Percentiles rank a stretch among this genome's conserved stretches.
These are phyloP conservation scores for Periplaneta americana DNA, from an alignment of 1,140 invertebrate species.

Conservation along the genomic window DNA sequence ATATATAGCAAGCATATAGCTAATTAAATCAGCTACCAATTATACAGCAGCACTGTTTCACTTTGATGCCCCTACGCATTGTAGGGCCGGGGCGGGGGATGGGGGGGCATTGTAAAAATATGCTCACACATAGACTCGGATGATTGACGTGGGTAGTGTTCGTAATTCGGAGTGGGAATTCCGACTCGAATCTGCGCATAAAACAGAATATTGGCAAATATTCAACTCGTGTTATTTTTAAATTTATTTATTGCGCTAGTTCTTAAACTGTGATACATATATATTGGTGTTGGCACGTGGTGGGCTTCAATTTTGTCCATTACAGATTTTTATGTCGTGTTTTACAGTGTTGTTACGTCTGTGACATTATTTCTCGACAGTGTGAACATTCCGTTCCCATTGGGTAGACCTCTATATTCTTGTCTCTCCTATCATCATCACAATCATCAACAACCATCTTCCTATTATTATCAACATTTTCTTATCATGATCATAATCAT, in stretches of 20 bases:
- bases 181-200: background rate
- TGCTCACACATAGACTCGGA: background rate
- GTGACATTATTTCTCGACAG: too few relatives aligned
- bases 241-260: background rate
- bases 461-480: too few relatives aligned
- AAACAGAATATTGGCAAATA: background rate
- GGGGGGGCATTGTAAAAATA: background rate
- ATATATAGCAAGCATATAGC: background rate
- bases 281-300: too few relatives aligned
- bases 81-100: background rate
- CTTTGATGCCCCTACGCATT: slow-evolving; percentile 2
- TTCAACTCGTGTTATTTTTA: background rate
- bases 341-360: too few relatives aligned
- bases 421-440: too few relatives aligned
- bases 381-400: too few relatives aligned
- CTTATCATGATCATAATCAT: too few relatives aligned
- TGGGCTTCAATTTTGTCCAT: too few relatives aligned
- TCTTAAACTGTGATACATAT: too few relatives aligned
- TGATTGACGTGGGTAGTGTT: slow-evolving; percentile 7
- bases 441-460: too few relatives aligned
- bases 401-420: too few relatives aligned
- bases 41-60: background rate
- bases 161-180: background rate
- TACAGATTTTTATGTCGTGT: too few relatives aligned
- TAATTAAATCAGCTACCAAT: slow-evolving; percentile 10